These are phyloP conservation scores for Apeira syringaria DNA, from an alignment of 2,888 invertebrate genomes.

Conservation along the genomic window DNA sequence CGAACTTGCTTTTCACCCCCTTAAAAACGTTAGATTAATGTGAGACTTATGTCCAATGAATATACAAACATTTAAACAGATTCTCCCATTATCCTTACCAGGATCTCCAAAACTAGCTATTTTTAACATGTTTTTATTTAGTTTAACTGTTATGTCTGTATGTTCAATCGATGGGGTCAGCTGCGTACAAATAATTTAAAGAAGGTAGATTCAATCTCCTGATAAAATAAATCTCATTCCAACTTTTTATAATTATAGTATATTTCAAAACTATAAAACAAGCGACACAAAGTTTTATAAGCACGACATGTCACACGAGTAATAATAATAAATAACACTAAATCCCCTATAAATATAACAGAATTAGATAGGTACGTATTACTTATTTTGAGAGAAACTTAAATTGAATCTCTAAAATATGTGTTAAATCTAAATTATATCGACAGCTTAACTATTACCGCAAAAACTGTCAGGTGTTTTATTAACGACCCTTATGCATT, in stretches of 20 bases:
- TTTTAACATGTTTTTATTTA: too few species aligned
- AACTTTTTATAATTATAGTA: neutral
- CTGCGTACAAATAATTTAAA: too few species aligned
- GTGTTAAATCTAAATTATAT: neutral
- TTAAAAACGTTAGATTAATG: too few species aligned
- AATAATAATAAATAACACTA: conserved; percentile 27
- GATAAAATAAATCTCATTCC: too few species aligned
- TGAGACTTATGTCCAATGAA: too few species aligned
- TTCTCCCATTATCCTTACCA: too few species aligned
- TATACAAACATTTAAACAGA: too few species aligned
- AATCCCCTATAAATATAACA: conserved; percentile 20
- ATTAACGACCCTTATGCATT: neutral
- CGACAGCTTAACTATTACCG: neutral
- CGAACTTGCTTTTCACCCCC: too few species aligned
- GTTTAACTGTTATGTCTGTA: too few species aligned
- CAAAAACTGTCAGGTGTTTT: neutral
- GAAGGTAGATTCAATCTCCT: too few species aligned
- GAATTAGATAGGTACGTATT: conserved; percentile 1
- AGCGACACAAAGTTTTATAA: conserved; percentile 14
- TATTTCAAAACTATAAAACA: conserved; percentile 6
- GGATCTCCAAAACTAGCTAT: too few species aligned
- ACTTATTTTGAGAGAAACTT: conserved; percentile 6
- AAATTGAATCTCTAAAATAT: conserved; percentile 32
- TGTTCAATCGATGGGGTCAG: too few species aligned
- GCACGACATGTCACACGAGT: neutral